Conservation (phyloP, 2,113 vertebrate species). For the Nothobranchius kuhntae region DNA sequence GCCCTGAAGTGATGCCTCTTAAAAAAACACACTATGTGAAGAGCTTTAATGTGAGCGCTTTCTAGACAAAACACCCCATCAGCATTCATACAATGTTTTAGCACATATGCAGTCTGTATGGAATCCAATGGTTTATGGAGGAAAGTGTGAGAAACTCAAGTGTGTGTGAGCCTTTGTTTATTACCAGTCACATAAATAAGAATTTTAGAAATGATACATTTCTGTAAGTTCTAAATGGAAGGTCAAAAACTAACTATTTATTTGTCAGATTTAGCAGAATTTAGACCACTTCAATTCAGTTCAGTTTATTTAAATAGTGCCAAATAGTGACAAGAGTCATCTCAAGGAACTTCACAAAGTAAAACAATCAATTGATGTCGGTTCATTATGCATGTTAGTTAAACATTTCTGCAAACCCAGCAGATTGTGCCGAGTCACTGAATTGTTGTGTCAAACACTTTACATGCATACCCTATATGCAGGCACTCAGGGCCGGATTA, state of each 20-base stretch:
- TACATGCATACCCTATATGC: no score
- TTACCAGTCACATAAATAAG: background rate
- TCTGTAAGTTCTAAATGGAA: background rate
- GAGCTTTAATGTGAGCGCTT: constrained; percentile 1
- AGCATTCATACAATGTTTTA: background rate
- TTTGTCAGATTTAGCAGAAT: constrained; percentile 25
- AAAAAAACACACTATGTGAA: constrained; percentile 1
- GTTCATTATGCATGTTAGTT: no score
- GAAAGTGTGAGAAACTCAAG: background rate
- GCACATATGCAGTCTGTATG: background rate
- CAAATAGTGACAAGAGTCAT: no score
- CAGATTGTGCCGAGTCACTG: no score
- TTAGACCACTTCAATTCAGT: no score
- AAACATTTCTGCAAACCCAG: no score
- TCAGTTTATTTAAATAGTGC: no score
- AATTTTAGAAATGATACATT: background rate
- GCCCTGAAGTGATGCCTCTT: constrained; percentile 14
- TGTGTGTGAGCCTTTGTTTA: no score
- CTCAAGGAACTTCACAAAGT: no score
- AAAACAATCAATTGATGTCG: no score
- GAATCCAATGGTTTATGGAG: background rate
- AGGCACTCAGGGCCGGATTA: no score
- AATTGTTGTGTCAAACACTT: no score
- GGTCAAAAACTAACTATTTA: constrained; percentile 21
- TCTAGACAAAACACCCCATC: constrained; percentile 1